A percentile compares a stretch with the other conserved stretches of the same genome.
Conservation (phyloP, 1,140 invertebrate genomes). For the Drosophila willistoni region DNA sequence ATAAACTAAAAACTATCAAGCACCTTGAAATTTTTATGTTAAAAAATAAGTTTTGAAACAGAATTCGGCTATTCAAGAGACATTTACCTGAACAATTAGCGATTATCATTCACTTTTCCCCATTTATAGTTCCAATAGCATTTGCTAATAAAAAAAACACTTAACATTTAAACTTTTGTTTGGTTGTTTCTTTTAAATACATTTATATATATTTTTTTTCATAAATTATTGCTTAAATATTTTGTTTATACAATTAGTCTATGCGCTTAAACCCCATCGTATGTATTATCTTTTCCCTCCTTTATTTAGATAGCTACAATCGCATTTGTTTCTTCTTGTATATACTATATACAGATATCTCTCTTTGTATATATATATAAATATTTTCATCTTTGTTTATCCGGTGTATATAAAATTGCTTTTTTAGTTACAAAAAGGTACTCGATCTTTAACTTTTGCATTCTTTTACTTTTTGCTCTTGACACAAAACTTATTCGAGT, state of each 20-base stretch:
- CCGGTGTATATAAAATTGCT: neutral
- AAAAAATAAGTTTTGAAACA: too few relatives aligned
- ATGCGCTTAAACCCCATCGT: constrained; percentile 48
- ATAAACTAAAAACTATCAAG: neutral
- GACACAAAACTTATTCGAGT: constrained; percentile 50
- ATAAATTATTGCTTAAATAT: constrained; percentile 79
- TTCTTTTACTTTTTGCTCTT: neutral
- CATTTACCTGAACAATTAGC: too few relatives aligned
- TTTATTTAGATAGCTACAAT: constrained; percentile 45
- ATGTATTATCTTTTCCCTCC: constrained; percentile 18
- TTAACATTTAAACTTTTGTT: neutral
- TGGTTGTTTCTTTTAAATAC: constrained; percentile 39
- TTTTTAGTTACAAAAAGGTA: neutral
- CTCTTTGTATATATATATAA: constrained; percentile 13
- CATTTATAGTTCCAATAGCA: neutral
- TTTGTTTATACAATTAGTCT: constrained; percentile 75
- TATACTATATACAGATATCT: constrained; percentile 14
- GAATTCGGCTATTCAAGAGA: too few relatives aligned
- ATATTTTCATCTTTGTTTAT: constrained; percentile 11
- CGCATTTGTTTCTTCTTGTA: constrained; percentile 34
- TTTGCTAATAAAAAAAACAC: neutral
- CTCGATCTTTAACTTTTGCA: neutral
- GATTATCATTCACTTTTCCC: too few relatives aligned
- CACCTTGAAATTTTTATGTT: neutral
- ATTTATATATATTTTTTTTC: constrained; percentile 60